Conservation (phyloP, 2,113 vertebrate species). For the Delphinapterus leucas region DNA sequence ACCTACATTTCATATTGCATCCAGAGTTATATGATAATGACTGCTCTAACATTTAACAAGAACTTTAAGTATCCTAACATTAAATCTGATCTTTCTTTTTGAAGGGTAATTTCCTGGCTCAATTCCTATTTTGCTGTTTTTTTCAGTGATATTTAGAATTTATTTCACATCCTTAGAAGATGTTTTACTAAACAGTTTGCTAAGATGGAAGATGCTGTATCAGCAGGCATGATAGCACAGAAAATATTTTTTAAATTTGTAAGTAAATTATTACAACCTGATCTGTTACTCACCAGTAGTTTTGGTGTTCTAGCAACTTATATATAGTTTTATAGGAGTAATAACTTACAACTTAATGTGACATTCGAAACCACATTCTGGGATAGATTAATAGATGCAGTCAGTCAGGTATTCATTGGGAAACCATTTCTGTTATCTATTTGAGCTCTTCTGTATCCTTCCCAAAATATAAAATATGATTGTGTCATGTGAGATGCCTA, state of each 20-base stretch:
- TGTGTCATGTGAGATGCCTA: neutral
- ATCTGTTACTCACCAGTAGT: neutral
- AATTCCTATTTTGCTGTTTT: neutral
- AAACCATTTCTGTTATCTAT: neutral
- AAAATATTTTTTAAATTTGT: neutral
- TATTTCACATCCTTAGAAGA: neutral
- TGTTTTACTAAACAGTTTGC: neutral
- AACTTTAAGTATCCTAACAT: neutral
- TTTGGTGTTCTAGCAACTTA: neutral
- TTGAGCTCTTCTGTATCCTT: neutral
- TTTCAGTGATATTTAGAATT: neutral
- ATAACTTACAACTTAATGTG: constrained; percentile 5
- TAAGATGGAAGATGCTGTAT: neutral
- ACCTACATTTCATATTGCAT: neutral
- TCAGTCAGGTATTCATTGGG: neutral
- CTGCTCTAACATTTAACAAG: neutral
- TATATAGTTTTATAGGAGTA: neutral
- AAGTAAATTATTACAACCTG: neutral
- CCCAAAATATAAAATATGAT: neutral
- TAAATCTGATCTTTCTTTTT: neutral
- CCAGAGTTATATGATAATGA: neutral
- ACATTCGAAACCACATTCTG: neutral
- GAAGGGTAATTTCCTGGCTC: neutral
- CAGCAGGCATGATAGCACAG: neutral
- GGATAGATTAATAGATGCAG: neutral